Conservation (phyloP, 2,888 invertebrate species). For the Sphaeridia pumilis region DNA sequence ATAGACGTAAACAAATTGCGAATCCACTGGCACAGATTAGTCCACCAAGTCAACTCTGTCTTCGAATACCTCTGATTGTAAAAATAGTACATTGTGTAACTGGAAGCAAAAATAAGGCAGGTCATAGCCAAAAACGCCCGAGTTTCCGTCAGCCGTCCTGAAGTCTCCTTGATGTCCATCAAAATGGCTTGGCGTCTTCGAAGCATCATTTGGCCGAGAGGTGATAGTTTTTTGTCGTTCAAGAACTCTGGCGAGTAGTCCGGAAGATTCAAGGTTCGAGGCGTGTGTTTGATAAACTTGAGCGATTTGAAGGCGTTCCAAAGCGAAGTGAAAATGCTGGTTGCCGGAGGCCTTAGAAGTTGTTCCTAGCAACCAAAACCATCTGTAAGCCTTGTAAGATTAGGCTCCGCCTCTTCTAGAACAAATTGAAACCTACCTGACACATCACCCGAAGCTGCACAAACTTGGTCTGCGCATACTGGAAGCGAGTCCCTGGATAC, state of each 20-base stretch:
- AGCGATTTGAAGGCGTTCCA: background rate
- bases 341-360: background rate
- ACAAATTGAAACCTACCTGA: background rate
- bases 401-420: too few species aligned
- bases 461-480: constrained; percentile 11
- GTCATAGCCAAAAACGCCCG: background rate
- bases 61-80: background rate
- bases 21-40: background rate
- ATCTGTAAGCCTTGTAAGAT: background rate
- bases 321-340: background rate
- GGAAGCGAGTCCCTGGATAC: constrained; percentile 5
- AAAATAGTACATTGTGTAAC: constrained; percentile 1
- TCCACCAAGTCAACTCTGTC: background rate
- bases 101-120: background rate
- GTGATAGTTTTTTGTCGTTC: background rate
- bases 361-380: background rate
- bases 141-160: constrained; percentile 2
- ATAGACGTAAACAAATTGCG: background rate
- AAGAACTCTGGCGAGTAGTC: background rate
- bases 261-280: background rate
- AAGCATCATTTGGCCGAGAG: constrained; percentile 10
- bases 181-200: constrained; percentile 6
- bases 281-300: background rate
- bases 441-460: background rate
- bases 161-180: background rate